phyloP scores from a whole-genome alignment of 1,140 invertebrate species.

The Orchestia grillus region DNA sequence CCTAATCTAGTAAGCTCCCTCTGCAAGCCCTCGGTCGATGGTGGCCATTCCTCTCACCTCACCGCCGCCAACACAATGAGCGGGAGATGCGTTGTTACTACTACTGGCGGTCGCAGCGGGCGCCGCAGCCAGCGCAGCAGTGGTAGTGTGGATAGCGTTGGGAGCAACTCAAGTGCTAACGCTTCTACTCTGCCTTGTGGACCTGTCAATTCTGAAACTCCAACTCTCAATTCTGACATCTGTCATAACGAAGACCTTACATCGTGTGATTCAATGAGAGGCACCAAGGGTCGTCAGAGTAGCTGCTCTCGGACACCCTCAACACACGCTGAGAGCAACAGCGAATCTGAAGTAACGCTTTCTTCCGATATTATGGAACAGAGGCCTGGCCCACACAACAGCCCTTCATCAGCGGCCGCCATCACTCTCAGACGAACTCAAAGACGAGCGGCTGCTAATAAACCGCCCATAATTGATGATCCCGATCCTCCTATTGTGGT shows the following conservation, averaged over 20 bases:
- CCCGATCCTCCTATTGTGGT: conserved; percentile 65
- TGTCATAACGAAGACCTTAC: background rate
- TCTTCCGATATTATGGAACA: background rate
- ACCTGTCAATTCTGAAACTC: background rate
- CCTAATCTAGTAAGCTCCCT: background rate
- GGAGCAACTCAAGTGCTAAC: background rate
- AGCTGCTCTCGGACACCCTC: conserved; percentile 3
- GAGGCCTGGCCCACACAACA: conserved; percentile 5
- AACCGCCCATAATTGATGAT: conserved; percentile 67
- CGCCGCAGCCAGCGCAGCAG: conserved; percentile 34
- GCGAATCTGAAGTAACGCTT: conserved; percentile 38
- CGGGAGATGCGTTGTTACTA: background rate
- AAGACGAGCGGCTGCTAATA: conserved; percentile 65
- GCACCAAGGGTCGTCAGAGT: background rate
- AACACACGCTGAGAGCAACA: conserved; percentile 28
- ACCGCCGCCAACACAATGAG: background rate
- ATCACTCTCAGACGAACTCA: conserved; percentile 61
- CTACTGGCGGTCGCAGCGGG: background rate
- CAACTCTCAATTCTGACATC: background rate
- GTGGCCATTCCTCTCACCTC: background rate
- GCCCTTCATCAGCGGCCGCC: conserved; percentile 13
- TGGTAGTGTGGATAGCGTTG: conserved; percentile 39
- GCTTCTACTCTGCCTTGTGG: background rate
- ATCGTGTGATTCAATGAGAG: background rate
- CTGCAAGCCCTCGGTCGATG: background rate